A percentile compares a stretch with the other conserved stretches of the same genome.
Evolutionary conservation across 2,113 vertebrate genomes (phyloP).

Genomic region (Ovis canadensis): DNA sequence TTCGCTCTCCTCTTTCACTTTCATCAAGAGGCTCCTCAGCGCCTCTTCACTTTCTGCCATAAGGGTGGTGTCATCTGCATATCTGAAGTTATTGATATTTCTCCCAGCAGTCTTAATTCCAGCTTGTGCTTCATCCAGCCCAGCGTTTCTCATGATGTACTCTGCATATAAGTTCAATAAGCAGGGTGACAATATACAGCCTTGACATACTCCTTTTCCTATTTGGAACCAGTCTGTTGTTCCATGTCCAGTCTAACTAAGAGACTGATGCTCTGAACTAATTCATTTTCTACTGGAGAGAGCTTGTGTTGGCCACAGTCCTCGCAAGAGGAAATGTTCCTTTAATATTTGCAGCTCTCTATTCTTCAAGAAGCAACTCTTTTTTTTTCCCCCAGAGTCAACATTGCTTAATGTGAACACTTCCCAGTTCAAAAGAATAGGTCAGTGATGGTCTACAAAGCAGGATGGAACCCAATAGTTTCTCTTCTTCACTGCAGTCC

Average conservation of each 20-base stretch:
- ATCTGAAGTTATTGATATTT: too few species aligned
- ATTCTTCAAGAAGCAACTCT: neutral
- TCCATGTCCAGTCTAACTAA: neutral
- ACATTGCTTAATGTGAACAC: neutral
- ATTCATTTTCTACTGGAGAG: constrained; percentile 10
- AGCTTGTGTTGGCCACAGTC: neutral
- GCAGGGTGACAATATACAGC: too few species aligned
- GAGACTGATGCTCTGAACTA: neutral
- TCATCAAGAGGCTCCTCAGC: too few species aligned
- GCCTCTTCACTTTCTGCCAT: too few species aligned
- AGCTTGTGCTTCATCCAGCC: too few species aligned
- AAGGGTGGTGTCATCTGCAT: too few species aligned
- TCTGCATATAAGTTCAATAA: too few species aligned
- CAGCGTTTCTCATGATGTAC: too few species aligned
- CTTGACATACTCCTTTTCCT: too few species aligned
- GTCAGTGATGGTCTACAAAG: neutral
- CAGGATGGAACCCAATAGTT: neutral
- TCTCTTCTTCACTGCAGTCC: neutral
- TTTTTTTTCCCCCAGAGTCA: neutral
- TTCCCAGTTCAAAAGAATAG: neutral
- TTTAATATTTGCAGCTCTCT: neutral
- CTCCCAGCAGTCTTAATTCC: too few species aligned
- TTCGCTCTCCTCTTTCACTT: too few species aligned
- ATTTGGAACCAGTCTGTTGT: too few species aligned
- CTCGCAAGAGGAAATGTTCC: neutral